Evolutionary conservation across 2,113 vertebrate species (phyloP), one percentile per base, ranked within the genome.

Genomic region (Willisornis vidua): DNA sequence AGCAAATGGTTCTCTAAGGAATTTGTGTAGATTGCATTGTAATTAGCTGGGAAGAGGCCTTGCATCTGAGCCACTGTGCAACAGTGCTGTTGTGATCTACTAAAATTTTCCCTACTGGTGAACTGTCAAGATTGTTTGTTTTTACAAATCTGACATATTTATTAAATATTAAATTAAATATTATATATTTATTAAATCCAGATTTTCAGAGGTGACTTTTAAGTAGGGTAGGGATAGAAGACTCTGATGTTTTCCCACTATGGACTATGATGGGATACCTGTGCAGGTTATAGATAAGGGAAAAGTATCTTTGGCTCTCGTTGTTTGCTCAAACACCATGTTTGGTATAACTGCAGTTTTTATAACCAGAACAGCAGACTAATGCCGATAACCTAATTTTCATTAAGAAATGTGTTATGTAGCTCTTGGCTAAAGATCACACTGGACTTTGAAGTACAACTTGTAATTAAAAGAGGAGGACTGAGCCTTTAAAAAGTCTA

Each of bases 371-470:
- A 93, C 63, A 89, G 37, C 57, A 75, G 59, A 89, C 26, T 68
- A 90, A 80, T 8, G 19, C n/a, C 18, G 46, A 70, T 80, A 85
- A 75, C 25, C 33, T 81, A 31, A 75, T 89, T 89, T 87, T 91
- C 58, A 71, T 81, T 43, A 89, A 85, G 45, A 89, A 89, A 85
- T 45, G 17, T 58, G 29, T 82, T 89, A 61, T 24, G 28, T 24
- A 76, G 62, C 74, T 75, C 74, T 79, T 87, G 78, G 71, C 31
- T 49, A 85, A 93, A 87, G 59, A 46, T 97, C 58, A 70, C 87
- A 29, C 41, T 85, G 58, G 91, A 90, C 24, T 23, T 78, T 72
- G 58, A 46, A 92, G 58, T 72, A 65, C 76, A 93, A 85, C 31
- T 66, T 2, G 3, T 76, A 85, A 91, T 79, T 89, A 91, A 74